phyloP scores from a whole-genome alignment of 2,113 vertebrate species.

The Nothobranchius furzeri region DNA sequence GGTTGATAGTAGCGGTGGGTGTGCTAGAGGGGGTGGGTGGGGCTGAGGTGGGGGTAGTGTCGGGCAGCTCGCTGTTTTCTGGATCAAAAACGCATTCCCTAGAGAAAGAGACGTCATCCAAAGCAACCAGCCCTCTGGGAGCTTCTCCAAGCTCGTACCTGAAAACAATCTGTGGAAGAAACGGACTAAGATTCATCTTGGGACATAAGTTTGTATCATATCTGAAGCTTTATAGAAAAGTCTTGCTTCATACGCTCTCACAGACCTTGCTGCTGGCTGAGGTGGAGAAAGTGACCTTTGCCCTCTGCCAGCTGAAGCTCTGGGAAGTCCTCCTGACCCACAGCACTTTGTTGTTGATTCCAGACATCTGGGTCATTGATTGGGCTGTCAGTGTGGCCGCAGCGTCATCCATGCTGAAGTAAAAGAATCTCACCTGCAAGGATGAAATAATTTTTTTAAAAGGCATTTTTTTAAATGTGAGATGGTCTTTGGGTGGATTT shows the following conservation, averaged over 20 bases:
- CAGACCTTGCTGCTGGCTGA: slow-evolving; percentile 67
- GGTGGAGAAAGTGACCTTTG: slow-evolving; percentile 67
- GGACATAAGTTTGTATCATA: too few relatives aligned
- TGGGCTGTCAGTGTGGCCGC: slow-evolving; percentile 39
- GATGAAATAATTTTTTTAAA: neutral
- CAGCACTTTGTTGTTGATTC: slow-evolving; percentile 50
- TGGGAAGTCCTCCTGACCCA: slow-evolving; percentile 54
- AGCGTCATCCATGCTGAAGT: slow-evolving; percentile 58
- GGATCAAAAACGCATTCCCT: slow-evolving; percentile 69
- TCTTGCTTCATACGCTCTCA: neutral
- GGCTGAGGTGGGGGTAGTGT: slow-evolving; percentile 38
- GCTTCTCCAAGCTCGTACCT: slow-evolving; percentile 44
- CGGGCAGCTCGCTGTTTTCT: slow-evolving; percentile 67
- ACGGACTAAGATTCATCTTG: neutral
- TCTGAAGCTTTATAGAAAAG: neutral
- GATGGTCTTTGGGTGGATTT: too few relatives aligned
- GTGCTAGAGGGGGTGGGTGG: slow-evolving; percentile 17
- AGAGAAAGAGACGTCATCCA: slow-evolving; percentile 79
- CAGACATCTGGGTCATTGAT: slow-evolving; percentile 50
- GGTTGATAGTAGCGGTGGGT: slow-evolving; percentile 29
- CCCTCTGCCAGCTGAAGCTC: slow-evolving; percentile 74
- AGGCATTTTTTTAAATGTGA: neutral
- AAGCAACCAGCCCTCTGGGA: slow-evolving; percentile 52
- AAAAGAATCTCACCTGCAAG: slow-evolving; percentile 74
- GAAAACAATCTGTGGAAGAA: slow-evolving; percentile 65